Percentiles rank a stretch among this genome's conserved stretches.
Conservation (phyloP, 2,797 vertebrate genomes). For the Allobates femoralis region DNA sequence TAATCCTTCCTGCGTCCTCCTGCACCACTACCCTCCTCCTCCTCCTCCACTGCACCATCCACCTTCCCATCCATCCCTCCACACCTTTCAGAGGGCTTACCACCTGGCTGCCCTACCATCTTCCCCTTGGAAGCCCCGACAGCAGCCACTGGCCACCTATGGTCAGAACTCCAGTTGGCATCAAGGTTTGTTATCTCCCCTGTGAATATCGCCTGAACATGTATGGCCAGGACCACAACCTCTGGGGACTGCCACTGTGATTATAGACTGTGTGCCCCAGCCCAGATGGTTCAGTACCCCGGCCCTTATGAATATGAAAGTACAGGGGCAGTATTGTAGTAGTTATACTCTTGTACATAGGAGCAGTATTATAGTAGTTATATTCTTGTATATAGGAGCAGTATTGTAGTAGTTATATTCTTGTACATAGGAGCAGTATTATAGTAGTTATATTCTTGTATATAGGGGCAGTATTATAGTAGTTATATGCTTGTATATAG, state of each 20-base stretch:
- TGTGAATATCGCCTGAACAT: no score
- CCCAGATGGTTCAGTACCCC: neutral
- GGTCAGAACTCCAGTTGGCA: neutral
- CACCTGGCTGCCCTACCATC: no score
- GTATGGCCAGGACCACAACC: no score
- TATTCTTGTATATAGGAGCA: neutral
- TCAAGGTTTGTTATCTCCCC: no score
- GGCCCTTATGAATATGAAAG: neutral
- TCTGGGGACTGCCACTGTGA: accelerated
- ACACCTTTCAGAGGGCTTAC: no score
- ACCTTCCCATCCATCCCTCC: no score
- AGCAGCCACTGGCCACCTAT: no score
- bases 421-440: neutral
- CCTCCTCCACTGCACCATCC: no score
- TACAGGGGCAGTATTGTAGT: neutral
- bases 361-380: neutral
- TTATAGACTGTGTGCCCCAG: neutral
- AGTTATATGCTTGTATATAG: no score
- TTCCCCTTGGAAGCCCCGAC: no score
- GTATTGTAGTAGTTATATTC: neutral
- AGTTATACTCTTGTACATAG: neutral
- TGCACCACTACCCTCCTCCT: no score
- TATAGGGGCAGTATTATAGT: neutral
- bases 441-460: neutral
- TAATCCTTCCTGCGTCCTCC: no score